These are phyloP conservation scores for Acrobeloides nanus DNA, from an alignment of 2,888 invertebrate species.

Conservation along the genomic window DNA sequence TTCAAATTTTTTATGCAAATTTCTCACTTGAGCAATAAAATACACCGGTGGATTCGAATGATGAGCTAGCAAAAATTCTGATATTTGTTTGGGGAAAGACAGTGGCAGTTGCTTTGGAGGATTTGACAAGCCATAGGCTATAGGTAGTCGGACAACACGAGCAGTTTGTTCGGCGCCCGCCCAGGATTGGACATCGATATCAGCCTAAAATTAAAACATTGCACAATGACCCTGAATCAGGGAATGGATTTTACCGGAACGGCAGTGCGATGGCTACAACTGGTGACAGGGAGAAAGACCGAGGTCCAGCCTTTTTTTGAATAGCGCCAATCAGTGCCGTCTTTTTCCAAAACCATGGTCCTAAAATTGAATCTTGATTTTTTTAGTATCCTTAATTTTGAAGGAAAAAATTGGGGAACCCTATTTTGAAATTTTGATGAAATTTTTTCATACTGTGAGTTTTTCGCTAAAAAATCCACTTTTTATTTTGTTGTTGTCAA, in stretches of 20 bases:
- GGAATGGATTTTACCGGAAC: conserved; percentile 3
- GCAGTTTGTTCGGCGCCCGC: conserved; percentile 63
- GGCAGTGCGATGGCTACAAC: conserved; percentile 24
- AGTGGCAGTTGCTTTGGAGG: conserved; percentile 73
- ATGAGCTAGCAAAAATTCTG: conserved; percentile 64
- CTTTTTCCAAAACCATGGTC: conserved; percentile 82
- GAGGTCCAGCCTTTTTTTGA: conserved; percentile 48
- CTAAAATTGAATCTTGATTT: too few species aligned
- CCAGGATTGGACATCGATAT: conserved; percentile 15
- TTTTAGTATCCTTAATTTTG: too few species aligned
- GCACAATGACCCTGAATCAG: too few species aligned
- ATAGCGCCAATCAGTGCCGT: conserved; percentile 68
- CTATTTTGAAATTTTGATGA: too few species aligned
- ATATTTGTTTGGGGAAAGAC: conserved; percentile 82
- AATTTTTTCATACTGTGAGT: too few species aligned
- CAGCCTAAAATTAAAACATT: too few species aligned
- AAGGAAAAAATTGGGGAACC: too few species aligned
- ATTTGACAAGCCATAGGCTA: conserved; percentile 74
- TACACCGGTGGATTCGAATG: conserved; percentile 93
- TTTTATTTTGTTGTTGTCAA: too few species aligned
- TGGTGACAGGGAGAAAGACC: conserved; percentile 47
- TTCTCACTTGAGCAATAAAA: conserved; percentile 75
- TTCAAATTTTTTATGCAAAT: neutral
- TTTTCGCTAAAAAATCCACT: too few species aligned
- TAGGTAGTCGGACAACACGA: conserved; percentile 78